A percentile compares a stretch with the other conserved stretches of the same genome.
phyloP scores from a whole-genome alignment of 2,888 invertebrate species.

The Griposia aprilina region DNA sequence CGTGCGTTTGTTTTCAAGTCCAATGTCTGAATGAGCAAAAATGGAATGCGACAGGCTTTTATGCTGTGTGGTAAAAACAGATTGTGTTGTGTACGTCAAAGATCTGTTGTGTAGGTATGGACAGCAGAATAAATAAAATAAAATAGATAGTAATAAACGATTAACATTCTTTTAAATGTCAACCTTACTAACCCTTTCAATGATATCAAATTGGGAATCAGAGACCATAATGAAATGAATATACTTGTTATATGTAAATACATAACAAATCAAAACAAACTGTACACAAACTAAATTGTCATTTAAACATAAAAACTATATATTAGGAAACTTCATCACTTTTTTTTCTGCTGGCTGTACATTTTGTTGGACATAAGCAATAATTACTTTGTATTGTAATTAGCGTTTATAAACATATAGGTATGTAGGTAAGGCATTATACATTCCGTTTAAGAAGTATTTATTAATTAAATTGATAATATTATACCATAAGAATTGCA shows the following conservation, averaged over 20 bases:
- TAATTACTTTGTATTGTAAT: background rate
- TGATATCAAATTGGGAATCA: background rate
- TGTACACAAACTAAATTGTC: background rate
- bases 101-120: background rate
- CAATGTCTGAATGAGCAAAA: background rate
- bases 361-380: background rate
- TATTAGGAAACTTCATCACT: background rate
- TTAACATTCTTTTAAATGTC: background rate
- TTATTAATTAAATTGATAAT: background rate
- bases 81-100: constrained; percentile 7
- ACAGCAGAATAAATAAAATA: background rate
- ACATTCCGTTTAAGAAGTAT: background rate
- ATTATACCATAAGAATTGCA: background rate
- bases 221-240: background rate
- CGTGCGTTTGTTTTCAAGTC: constrained; percentile 1
- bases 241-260: background rate
- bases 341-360: background rate
- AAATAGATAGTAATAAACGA: background rate
- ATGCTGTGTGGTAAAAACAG: background rate
- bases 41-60: background rate
- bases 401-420: background rate
- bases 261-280: background rate
- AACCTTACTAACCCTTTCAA: background rate
- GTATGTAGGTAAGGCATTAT: background rate
- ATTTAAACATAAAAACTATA: background rate